Base-by-base conservation (phyloP, 2,113 vertebrate genomes). In the Eulemur rufifrons region DNA sequence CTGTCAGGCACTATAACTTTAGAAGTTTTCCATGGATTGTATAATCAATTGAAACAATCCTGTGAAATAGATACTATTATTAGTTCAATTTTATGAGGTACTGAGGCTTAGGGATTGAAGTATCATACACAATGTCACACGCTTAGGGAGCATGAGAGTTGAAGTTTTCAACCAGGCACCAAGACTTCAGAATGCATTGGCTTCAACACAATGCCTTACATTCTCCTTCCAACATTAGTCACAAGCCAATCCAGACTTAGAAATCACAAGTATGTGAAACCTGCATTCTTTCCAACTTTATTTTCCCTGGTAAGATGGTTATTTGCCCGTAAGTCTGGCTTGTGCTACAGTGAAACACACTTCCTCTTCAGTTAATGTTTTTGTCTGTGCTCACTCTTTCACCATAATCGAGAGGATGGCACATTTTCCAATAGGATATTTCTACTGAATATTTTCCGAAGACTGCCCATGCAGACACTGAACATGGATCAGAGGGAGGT, bases 391-490 rank as follows among this genome's bases (percentile, higher is more conserved):
- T 89, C 5, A 34, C 27, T 86, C 27, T 68, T 80, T 52, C 93
- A 32, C 34, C 91, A 21, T 63, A 50, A 86, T 52, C 61, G 54
- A 50, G 61, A 93, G 14, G 61, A 25, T 87, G 27, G 29, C 42
- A 64, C 23, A 47, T 82, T 29, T 89, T 96, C 32, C 39, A 56
- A 4, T 80, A 69, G 32, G 64, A 64, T 89, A 96, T 91, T 93
- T 86, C 84, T 93, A 37, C 42, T 71, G 64, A 91, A n/a, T 78
- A 50, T 91, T 95, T 95, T 95, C 80, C 64, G 95, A 77, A 78
- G 66, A 80, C 74, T 93, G 61, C 34, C 73, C 39, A 85, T 91
- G 59, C 6, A 73, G 18, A 63, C 59, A 52, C 18, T 86, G 45
- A 94, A 84, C 74, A 91, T 73, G 52, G 69, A 87, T 89, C 37